Evolutionary conservation across 1,140 invertebrate species (phyloP).

Genomic region (Spodoptera litura): DNA sequence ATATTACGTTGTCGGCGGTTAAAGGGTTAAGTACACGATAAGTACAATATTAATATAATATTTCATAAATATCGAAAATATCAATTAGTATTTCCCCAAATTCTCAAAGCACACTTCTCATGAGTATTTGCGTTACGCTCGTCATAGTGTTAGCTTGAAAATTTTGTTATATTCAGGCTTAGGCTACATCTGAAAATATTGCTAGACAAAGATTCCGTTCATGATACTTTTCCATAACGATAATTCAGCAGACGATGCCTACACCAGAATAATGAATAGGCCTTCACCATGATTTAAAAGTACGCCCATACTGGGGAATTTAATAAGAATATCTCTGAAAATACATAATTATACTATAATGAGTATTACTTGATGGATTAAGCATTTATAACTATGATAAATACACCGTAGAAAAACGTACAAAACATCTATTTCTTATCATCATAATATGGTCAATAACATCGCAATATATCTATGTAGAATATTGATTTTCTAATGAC

Average conservation of each 20-base stretch:
- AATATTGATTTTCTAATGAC: neutral
- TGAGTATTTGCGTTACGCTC: too few relatives aligned
- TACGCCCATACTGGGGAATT: too few relatives aligned
- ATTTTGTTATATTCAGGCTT: too few relatives aligned
- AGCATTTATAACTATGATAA: neutral
- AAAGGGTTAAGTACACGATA: constrained; percentile 36
- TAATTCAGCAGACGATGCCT: too few relatives aligned
- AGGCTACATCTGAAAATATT: too few relatives aligned
- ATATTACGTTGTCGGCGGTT: too few relatives aligned
- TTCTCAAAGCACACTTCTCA: too few relatives aligned
- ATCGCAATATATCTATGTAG: neutral
- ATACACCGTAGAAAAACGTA: constrained; percentile 45
- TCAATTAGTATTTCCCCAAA: neutral
- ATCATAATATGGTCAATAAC: neutral
- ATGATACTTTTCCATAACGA: too few relatives aligned
- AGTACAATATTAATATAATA: neutral
- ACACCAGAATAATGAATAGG: too few relatives aligned
- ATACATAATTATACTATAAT: constrained; percentile 10
- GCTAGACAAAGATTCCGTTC: too few relatives aligned
- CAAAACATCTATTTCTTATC: constrained; percentile 43
- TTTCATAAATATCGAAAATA: constrained; percentile 9
- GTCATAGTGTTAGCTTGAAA: too few relatives aligned
- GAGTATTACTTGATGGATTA: constrained; percentile 17
- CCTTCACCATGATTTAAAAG: too few relatives aligned
- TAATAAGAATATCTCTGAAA: neutral